These are phyloP conservation scores for Drosophila affinis DNA, from an alignment of 2,888 invertebrate species.

Conservation along the genomic window DNA sequence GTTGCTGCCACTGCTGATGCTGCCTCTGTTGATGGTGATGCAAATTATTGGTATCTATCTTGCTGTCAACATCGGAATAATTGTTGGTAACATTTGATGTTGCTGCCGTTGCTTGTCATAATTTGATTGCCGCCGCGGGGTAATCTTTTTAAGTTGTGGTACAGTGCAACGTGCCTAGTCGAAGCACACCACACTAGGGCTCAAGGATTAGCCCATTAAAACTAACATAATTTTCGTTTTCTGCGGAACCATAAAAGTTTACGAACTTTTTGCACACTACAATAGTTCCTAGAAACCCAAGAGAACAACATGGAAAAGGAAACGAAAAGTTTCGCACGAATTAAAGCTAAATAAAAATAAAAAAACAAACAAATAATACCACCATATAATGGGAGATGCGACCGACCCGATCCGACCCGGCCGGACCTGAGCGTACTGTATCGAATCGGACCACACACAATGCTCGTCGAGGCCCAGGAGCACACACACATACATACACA, in stretches of 20 bases:
- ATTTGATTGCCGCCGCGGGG: constrained; percentile 53
- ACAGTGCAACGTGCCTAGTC: constrained; percentile 34
- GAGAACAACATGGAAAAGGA: not conserved
- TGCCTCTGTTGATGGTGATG: constrained; percentile 36
- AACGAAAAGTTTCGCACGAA: constrained; percentile 2
- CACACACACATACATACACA: not conserved
- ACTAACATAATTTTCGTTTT: constrained; percentile 22
- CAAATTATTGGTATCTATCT: constrained; percentile 64
- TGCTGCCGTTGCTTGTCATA: constrained; percentile 63
- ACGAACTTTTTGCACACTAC: constrained; percentile 52
- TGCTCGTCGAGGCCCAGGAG: constrained; percentile 36
- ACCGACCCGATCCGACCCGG: not conserved
- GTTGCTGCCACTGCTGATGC: constrained; percentile 14
- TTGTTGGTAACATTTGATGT: constrained; percentile 43
- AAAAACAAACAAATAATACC: constrained; percentile 46
- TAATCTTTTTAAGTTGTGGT: constrained; percentile 43
- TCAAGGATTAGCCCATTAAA: not conserved
- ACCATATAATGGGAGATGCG: constrained; percentile 1
- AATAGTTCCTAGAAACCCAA: constrained; percentile 59
- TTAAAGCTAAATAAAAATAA: constrained; percentile 40
- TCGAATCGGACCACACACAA: constrained; percentile 60
- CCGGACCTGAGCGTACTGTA: not conserved
- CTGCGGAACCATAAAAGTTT: constrained; percentile 38
- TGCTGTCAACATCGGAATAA: constrained; percentile 67
- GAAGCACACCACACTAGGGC: not conserved